phyloP scores from a whole-genome alignment of 2,797 vertebrate genomes.

The Urosaurus nigricauda region DNA sequence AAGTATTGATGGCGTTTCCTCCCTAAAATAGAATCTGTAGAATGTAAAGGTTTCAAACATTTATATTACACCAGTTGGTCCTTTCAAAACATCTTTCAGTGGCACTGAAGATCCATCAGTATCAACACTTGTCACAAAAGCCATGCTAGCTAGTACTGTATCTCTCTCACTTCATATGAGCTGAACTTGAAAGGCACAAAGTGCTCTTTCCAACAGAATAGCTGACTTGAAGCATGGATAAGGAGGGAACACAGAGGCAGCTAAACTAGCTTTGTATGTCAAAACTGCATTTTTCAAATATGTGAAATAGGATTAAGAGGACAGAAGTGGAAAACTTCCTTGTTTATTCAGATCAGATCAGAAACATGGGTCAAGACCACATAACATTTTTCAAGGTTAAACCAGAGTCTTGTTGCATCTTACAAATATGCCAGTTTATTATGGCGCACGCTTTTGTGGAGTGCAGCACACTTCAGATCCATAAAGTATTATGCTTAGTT shows the following conservation, averaged over 20 bases:
- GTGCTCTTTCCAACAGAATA: not conserved
- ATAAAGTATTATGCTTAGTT: not conserved
- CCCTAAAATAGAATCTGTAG: not conserved
- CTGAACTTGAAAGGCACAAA: not conserved
- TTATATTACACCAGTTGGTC: not conserved
- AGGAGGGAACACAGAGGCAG: not conserved
- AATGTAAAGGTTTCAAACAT: not conserved
- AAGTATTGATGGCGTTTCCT: not conserved
- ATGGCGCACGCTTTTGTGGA: not conserved
- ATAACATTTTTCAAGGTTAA: not conserved
- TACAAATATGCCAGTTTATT: not conserved
- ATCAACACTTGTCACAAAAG: not conserved
- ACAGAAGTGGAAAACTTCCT: not conserved
- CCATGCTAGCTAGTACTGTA: not conserved
- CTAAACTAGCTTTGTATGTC: not conserved
- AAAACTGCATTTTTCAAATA: conserved; percentile 4
- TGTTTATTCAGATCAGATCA: not conserved
- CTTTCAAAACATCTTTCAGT: not conserved
- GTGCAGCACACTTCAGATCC: not conserved
- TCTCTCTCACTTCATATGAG: not conserved
- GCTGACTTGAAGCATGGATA: not conserved
- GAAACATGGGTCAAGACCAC: not conserved
- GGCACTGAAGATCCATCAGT: not conserved
- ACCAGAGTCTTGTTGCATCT: not conserved
- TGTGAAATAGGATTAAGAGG: conserved; percentile 4